Evolutionary conservation across 2,113 vertebrate species (phyloP).

Genomic region (Stomatorhinus ivindoensis): DNA sequence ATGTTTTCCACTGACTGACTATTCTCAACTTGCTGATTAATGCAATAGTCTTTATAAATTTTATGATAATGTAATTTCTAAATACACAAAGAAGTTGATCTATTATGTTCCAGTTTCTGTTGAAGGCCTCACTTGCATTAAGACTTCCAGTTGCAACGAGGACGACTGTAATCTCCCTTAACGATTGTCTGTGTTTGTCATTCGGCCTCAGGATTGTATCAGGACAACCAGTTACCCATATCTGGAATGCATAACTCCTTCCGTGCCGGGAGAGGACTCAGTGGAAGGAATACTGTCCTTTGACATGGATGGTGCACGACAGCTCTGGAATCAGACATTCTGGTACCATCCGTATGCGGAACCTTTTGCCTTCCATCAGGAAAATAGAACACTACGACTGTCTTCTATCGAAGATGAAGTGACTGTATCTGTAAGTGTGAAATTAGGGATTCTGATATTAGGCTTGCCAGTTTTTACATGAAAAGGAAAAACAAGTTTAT

Average conservation of each 20-base stretch:
- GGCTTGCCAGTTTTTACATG: neutral
- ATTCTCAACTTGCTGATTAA: neutral
- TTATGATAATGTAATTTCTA: neutral
- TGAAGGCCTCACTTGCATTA: neutral
- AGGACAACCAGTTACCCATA: neutral
- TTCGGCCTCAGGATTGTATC: slow-evolving; percentile 42
- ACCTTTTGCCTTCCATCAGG: slow-evolving; percentile 51
- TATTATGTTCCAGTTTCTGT: neutral
- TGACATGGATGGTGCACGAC: slow-evolving; percentile 58
- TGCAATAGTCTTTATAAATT: neutral
- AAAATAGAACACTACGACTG: slow-evolving; percentile 48
- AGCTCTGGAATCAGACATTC: slow-evolving; percentile 50
- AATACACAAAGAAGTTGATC: neutral
- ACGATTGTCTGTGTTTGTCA: neutral
- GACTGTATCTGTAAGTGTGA: slow-evolving; percentile 68
- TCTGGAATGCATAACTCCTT: slow-evolving; percentile 52
- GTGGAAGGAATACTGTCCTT: slow-evolving; percentile 61
- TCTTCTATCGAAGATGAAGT: slow-evolving; percentile 66
- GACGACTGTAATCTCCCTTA: neutral
- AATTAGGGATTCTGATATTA: neutral
- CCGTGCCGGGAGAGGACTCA: slow-evolving; percentile 31
- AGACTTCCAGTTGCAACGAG: neutral
- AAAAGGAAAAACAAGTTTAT: neutral
- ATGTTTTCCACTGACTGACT: neutral
- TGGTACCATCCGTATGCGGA: slow-evolving; percentile 59